phyloP scores from a whole-genome alignment of 2,113 vertebrate genomes.

The Istiophorus platypterus region DNA sequence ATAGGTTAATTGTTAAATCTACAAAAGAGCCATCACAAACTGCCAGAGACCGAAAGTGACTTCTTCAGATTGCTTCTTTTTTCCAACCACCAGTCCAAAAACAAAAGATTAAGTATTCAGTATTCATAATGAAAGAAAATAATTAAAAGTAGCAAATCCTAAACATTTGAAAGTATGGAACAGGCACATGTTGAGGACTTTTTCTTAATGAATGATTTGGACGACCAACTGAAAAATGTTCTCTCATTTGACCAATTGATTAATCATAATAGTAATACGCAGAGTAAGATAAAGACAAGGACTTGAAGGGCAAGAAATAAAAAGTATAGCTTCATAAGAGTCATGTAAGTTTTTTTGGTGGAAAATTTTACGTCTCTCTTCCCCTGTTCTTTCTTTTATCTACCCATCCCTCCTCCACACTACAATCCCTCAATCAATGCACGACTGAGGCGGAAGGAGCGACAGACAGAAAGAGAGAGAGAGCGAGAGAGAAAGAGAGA shows the following conservation, averaged over 20 bases:
- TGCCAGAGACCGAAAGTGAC: not conserved
- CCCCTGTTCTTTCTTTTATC: not conserved
- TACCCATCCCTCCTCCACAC: slow-evolving; percentile 6
- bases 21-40: not conserved
- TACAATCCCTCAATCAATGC: slow-evolving; percentile 2
- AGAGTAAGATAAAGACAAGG: too few species aligned
- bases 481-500: slow-evolving; percentile 26
- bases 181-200: not conserved
- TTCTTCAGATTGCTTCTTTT: not conserved
- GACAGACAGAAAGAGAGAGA: slow-evolving; percentile 11
- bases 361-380: not conserved
- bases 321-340: too few species aligned
- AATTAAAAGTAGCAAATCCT: not conserved
- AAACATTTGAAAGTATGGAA: not conserved
- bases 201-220: not conserved
- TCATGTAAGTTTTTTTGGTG: not conserved
- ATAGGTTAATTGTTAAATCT: not conserved
- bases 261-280: not conserved
- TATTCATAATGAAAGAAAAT: not conserved
- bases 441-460: slow-evolving; percentile 13
- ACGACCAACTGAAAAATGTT: not conserved
- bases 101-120: not conserved
- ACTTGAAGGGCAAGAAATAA: too few species aligned
- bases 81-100: not conserved
- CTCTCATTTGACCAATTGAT: not conserved